Evolutionary conservation across 1,140 invertebrate species (phyloP).

Genomic region (Drosophila carrolli): DNA sequence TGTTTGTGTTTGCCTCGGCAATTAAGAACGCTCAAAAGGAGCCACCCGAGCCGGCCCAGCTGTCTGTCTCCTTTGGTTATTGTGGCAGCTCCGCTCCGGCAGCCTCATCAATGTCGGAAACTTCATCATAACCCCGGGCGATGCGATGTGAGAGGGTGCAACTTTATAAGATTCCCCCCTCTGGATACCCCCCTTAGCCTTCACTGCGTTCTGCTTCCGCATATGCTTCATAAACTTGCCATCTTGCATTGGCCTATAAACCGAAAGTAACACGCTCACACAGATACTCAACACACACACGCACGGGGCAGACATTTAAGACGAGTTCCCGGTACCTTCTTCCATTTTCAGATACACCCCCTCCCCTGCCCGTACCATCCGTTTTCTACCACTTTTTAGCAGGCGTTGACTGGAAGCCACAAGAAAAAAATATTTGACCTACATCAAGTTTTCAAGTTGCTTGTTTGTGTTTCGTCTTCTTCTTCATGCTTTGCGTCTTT

Average conservation of each 20-base stretch:
- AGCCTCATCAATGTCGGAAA: slow-evolving; percentile 48
- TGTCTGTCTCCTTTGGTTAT: slow-evolving; percentile 30
- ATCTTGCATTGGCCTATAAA: slow-evolving; percentile 77
- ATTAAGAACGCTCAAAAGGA: slow-evolving; percentile 62
- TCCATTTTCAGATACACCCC: slow-evolving; percentile 20
- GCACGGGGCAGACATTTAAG: slow-evolving; percentile 42
- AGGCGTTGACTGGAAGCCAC: slow-evolving; percentile 48
- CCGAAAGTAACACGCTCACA: slow-evolving; percentile 63
- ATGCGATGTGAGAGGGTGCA: slow-evolving; percentile 5
- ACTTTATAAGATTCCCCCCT: neutral
- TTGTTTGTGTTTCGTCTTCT: slow-evolving; percentile 72
- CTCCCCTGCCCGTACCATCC: neutral
- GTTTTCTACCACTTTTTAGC: slow-evolving; percentile 30
- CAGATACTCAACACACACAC: slow-evolving; percentile 10
- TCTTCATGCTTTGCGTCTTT: slow-evolving; percentile 34
- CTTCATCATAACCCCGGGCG: slow-evolving; percentile 39
- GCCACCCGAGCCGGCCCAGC: slow-evolving; percentile 19
- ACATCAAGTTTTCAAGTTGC: slow-evolving; percentile 83
- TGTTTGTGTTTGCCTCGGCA: slow-evolving; percentile 51
- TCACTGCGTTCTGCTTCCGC: slow-evolving; percentile 31
- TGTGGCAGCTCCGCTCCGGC: slow-evolving; percentile 38
- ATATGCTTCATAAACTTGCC: slow-evolving; percentile 69
- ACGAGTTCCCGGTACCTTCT: slow-evolving; percentile 31
- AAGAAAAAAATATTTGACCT: slow-evolving; percentile 73
- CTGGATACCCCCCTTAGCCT: neutral